These are phyloP conservation scores for Ypsolopha sequella DNA, from an alignment of 2,888 invertebrate genomes.

Conservation along the genomic window DNA sequence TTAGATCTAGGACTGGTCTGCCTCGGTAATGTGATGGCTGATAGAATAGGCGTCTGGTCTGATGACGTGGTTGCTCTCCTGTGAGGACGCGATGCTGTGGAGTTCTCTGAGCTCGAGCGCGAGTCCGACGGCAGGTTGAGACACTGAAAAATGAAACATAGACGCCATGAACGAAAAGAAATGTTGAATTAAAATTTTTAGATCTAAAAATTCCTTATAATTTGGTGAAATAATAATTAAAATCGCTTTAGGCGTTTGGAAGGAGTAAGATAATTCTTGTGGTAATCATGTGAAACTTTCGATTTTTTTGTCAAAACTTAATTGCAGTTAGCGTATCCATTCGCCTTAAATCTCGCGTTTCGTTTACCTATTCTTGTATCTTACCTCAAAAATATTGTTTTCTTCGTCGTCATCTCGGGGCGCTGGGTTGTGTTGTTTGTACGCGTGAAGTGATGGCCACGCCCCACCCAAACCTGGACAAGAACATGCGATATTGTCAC, in stretches of 20 bases:
- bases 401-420: slow-evolving; percentile 87
- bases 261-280: too few relatives aligned
- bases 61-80: too few relatives aligned
- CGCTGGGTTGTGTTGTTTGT: slow-evolving; percentile 72
- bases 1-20: slow-evolving; percentile 9
- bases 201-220: too few relatives aligned
- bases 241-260: too few relatives aligned
- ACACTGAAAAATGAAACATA: too few relatives aligned
- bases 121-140: slow-evolving; percentile 88
- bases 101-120: slow-evolving; percentile 80
- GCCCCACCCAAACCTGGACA: slow-evolving; percentile 81
- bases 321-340: too few relatives aligned
- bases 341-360: not conserved
- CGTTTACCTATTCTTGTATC: too few relatives aligned
- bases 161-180: too few relatives aligned
- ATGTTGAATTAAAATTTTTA: too few relatives aligned
- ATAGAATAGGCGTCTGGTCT: slow-evolving; percentile 51
- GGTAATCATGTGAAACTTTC: too few relatives aligned
- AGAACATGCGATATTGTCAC: not conserved
- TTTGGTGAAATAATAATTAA: too few relatives aligned
- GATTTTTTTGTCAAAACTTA: too few relatives aligned
- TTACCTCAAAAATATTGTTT: slow-evolving; percentile 92
- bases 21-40: slow-evolving; percentile 39
- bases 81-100: slow-evolving; percentile 44
- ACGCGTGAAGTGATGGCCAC: slow-evolving; percentile 76